Percentiles rank a stretch among this genome's conserved stretches.
Evolutionary conservation across 1,140 invertebrate species (phyloP).

Genomic region (fruit fly (Drosophila melanogaster)): DNA sequence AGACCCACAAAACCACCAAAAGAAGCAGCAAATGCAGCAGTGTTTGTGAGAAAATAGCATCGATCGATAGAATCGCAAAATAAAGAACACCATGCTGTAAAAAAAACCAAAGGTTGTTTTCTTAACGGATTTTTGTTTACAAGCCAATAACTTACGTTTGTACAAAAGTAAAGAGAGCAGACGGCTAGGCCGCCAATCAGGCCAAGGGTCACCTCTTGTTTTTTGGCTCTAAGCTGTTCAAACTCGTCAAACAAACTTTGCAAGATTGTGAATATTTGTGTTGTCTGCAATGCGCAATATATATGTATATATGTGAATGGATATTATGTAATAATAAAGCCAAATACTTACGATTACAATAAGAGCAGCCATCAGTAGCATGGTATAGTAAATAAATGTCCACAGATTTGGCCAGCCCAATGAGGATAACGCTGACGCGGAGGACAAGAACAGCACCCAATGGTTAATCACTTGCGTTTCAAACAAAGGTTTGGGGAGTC

Average conservation of each 20-base stretch:
- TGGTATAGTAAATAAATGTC: slow-evolving; percentile 62
- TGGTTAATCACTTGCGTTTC: slow-evolving; percentile 43
- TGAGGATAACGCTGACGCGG: slow-evolving; percentile 44
- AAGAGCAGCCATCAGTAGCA: slow-evolving; percentile 53
- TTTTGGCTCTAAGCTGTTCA: slow-evolving; percentile 40
- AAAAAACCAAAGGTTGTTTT: not conserved
- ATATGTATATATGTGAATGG: too few species aligned
- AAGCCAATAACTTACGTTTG: slow-evolving; percentile 51
- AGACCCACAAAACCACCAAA: slow-evolving; percentile 90
- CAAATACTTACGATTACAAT: slow-evolving; percentile 62
- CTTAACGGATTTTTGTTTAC: too few species aligned
- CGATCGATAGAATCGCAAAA: slow-evolving; percentile 48
- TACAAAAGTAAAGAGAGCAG: slow-evolving; percentile 54
- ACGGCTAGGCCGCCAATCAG: slow-evolving; percentile 45
- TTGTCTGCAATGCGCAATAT: slow-evolving; percentile 33
- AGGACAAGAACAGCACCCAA: slow-evolving; percentile 61
- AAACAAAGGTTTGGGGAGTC: slow-evolving; percentile 54
- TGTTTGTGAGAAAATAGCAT: slow-evolving; percentile 90
- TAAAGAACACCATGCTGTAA: slow-evolving; percentile 53
- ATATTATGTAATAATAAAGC: slow-evolving; percentile 40
- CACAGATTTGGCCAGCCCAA: slow-evolving; percentile 56
- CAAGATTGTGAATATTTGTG: slow-evolving; percentile 62
- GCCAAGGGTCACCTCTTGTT: slow-evolving; percentile 50
- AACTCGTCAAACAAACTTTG: slow-evolving; percentile 74
- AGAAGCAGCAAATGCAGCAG: slow-evolving; percentile 89